Conservation (phyloP, 2,888 invertebrate genomes). For the Apodemia mormo region DNA sequence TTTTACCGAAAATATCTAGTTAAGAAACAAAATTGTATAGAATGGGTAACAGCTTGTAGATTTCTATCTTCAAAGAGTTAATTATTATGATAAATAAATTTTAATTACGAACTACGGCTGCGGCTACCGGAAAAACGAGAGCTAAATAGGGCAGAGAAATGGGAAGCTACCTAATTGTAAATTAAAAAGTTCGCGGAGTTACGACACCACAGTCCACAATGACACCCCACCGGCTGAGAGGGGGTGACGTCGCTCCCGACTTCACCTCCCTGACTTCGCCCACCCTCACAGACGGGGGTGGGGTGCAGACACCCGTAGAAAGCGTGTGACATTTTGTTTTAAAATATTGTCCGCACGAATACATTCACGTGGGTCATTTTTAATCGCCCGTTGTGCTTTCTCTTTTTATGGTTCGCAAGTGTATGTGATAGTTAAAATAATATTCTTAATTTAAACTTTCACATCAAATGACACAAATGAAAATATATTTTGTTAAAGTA, state of each 20-base stretch:
- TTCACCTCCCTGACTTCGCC: conserved; percentile 38
- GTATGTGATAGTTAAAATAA: conserved; percentile 34
- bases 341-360: conserved; percentile 81
- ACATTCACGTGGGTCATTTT: conserved; percentile 79
- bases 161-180: conserved; percentile 82
- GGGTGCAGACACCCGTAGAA: conserved; percentile 73
- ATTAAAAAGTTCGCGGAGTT: conserved; percentile 82
- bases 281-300: conserved; percentile 43
- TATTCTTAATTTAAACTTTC: conserved; percentile 21
- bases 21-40: conserved; percentile 15
- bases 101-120: conserved; percentile 71
- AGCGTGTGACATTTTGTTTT: conserved; percentile 82
- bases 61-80: conserved; percentile 46
- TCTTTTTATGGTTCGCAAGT: conserved; percentile 51
- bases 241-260: conserved; percentile 44
- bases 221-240: conserved; percentile 68
- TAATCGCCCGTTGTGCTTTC: conserved; percentile 62
- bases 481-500: conserved; percentile 26
- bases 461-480: conserved; percentile 27
- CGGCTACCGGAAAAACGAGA: conserved; percentile 77
- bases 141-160: conserved; percentile 82
- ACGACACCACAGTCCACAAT: conserved; percentile 82
- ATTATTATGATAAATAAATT: conserved; percentile 76
- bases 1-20: background rate
- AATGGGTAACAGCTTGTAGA: conserved; percentile 16